Conservation (phyloP, 1,140 invertebrate genomes). For the Drosophila novamexicana region DNA sequence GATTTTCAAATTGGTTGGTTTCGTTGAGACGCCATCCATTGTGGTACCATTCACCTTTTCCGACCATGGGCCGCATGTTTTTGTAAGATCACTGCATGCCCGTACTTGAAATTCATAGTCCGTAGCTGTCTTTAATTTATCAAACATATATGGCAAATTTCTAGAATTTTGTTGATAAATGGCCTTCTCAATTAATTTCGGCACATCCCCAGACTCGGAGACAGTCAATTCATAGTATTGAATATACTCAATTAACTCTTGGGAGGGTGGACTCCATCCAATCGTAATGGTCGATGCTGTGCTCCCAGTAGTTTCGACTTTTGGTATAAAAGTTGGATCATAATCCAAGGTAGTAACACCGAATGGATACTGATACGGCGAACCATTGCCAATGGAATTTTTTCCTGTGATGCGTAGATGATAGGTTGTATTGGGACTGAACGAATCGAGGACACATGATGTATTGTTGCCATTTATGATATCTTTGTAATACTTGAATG, state of each 20-base stretch:
- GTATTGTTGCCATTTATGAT: slow-evolving; percentile 86
- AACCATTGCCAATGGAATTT: slow-evolving; percentile 85
- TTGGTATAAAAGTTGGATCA: slow-evolving; percentile 92
- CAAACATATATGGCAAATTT: slow-evolving; percentile 90
- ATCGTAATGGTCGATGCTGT: slow-evolving; percentile 92
- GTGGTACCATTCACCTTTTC: slow-evolving; percentile 90
- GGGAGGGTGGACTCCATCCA: slow-evolving; percentile 89
- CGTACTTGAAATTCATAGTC: slow-evolving; percentile 90
- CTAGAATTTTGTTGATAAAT: slow-evolving; percentile 87
- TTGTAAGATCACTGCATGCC: slow-evolving; percentile 91
- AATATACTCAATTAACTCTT: slow-evolving; percentile 88
- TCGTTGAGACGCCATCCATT: slow-evolving; percentile 89
- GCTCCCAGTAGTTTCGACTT: slow-evolving; percentile 90
- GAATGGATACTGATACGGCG: slow-evolving; percentile 85
- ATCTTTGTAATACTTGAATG: slow-evolving; percentile 85
- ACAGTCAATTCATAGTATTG: slow-evolving; percentile 91
- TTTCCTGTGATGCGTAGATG: slow-evolving; percentile 86
- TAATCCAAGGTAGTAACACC: slow-evolving; percentile 87
- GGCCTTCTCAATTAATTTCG: slow-evolving; percentile 86
- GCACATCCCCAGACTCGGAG: slow-evolving; percentile 86
- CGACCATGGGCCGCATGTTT: slow-evolving; percentile 90
- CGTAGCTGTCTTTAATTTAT: slow-evolving; percentile 90
- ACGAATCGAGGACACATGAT: slow-evolving; percentile 87
- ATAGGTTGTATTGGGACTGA: slow-evolving; percentile 88
- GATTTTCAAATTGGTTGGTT: slow-evolving; percentile 86